phyloP scores from a whole-genome alignment of 2,113 vertebrate genomes.

The Micronisus gabar region DNA sequence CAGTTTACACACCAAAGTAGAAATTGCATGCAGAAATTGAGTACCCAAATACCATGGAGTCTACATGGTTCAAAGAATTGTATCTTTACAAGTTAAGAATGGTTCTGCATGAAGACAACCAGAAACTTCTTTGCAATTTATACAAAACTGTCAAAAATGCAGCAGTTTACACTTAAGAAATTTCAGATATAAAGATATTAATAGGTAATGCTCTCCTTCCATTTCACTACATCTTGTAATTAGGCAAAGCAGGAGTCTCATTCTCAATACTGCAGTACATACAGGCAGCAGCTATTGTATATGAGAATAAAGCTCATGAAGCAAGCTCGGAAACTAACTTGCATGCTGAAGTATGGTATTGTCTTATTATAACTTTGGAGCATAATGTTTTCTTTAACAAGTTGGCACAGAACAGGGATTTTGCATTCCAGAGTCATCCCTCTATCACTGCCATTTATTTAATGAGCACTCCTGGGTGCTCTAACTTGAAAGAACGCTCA shows the following conservation, averaged over 20 bases:
- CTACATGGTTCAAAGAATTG: neutral
- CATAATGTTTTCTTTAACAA: constrained; percentile 33
- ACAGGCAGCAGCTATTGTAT: neutral
- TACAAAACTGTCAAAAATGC: neutral
- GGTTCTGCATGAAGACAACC: neutral
- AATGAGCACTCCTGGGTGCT: constrained; percentile 75
- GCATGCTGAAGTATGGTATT: neutral
- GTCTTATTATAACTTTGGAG: neutral
- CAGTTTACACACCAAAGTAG: neutral
- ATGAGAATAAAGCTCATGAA: neutral
- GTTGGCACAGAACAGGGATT: neutral
- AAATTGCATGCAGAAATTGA: neutral
- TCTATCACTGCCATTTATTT: constrained; percentile 65
- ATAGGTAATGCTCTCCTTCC: neutral
- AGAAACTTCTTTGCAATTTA: neutral
- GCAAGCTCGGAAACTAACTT: neutral
- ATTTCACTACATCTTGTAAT: neutral
- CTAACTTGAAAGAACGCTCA: constrained; percentile 68
- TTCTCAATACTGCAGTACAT: neutral
- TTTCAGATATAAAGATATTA: neutral
- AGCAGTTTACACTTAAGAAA: neutral
- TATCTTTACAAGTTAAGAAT: neutral
- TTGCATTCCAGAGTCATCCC: constrained; percentile 35
- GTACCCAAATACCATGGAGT: neutral
- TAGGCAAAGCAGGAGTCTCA: neutral